A percentile compares a stretch with the other conserved stretches of the same genome.
These are phyloP conservation scores for Periophthalmodon schlosseri DNA, from an alignment of 2,113 vertebrate genomes.

Conservation along the genomic window DNA sequence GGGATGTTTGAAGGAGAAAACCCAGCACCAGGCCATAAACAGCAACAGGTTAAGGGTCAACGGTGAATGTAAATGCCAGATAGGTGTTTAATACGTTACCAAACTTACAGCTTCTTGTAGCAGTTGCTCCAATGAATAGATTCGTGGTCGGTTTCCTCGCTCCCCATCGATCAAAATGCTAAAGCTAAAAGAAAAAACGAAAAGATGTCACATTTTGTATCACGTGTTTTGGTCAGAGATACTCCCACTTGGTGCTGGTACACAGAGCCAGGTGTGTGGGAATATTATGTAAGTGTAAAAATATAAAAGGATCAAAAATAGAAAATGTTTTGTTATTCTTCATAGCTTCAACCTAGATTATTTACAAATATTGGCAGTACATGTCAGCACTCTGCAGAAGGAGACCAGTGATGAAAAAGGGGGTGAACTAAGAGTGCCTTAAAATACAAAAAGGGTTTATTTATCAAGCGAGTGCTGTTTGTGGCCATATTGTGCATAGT, in stretches of 20 bases:
- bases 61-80: conserved; percentile 14
- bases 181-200: conserved; percentile 77
- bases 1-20: conserved; percentile 20
- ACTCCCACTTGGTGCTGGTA: conserved; percentile 55
- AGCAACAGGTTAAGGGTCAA: background rate
- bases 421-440: conserved; percentile 1
- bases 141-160: conserved; percentile 88
- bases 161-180: conserved; percentile 92
- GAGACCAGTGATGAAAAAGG: background rate
- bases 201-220: conserved; percentile 62
- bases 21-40: conserved; percentile 10
- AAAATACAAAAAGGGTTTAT: background rate
- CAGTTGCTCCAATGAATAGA: conserved; percentile 95
- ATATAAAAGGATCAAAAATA: conserved; percentile 4
- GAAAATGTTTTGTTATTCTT: background rate
- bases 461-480: background rate
- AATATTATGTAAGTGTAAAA: conserved; percentile 34
- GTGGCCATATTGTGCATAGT: background rate
- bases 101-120: conserved; percentile 93
- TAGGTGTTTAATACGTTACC: conserved; percentile 27
- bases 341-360: conserved; percentile 3
- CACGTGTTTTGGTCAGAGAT: conserved; percentile 53
- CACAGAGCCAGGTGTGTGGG: conserved; percentile 24
- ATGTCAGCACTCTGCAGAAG: background rate
- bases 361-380: conserved; percentile 2